phyloP scores from a whole-genome alignment of 2,797 vertebrate genomes.

The Smutsia temminckii region DNA sequence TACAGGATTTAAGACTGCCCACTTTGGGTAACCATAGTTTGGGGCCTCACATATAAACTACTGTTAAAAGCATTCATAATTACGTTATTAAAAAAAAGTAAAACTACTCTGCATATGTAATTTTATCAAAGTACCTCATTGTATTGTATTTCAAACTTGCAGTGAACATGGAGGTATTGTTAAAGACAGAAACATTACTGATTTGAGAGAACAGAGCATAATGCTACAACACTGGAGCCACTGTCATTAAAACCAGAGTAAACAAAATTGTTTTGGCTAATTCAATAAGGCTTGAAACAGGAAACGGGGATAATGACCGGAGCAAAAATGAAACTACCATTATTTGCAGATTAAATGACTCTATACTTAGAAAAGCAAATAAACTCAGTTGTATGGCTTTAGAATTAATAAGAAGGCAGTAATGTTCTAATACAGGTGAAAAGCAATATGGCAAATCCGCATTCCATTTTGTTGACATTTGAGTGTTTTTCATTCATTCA shows the following conservation, averaged over 20 bases:
- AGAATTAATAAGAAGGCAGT: constrained; percentile 37
- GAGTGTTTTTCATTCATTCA: neutral
- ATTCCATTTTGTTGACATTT: neutral
- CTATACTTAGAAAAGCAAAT: constrained; percentile 50
- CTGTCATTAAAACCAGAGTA: constrained; percentile 34
- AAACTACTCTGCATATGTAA: neutral
- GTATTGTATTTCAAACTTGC: constrained; percentile 40
- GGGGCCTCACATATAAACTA: neutral
- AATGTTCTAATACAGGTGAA: neutral
- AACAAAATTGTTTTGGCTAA: constrained; percentile 41
- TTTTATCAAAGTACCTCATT: neutral
- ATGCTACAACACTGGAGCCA: neutral
- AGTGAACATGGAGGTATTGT: neutral
- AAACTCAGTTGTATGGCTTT: constrained; percentile 21
- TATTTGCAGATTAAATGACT: constrained; percentile 56
- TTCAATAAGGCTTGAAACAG: constrained; percentile 54
- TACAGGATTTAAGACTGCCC: neutral
- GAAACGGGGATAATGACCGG: constrained; percentile 17
- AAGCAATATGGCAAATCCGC: neutral
- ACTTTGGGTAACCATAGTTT: neutral
- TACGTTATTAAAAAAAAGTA: neutral
- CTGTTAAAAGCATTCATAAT: constrained; percentile 18
- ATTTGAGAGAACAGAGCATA: neutral
- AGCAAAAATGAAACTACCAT: constrained; percentile 39
- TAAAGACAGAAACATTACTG: constrained; percentile 19